Evolutionary conservation across 1,140 invertebrate genomes (phyloP), one percentile per base, ranked within the genome.

Genomic region (Coenobita brevimanus): DNA sequence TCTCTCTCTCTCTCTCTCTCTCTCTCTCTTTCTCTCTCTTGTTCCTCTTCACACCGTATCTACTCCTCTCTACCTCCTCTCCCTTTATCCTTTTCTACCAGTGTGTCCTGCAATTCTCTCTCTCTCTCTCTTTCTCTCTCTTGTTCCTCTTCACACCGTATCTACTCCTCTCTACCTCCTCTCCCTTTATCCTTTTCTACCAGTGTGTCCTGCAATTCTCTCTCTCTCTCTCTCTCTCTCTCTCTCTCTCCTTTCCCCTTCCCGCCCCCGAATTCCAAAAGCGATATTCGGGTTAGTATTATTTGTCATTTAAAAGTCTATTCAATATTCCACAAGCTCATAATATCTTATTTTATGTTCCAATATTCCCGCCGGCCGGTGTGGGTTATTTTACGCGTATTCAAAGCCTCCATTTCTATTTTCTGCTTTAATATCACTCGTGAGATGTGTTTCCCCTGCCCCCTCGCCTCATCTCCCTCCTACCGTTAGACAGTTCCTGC

Each of bases 251-350:
- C 79, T 64, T 27, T 41, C 24, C 41, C 57, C 38, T 46, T 36
- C 36, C 36, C 36, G 27, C 60, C 36, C 33, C 17, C 57, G 15
- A 36, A n/a, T n/a, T 43, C 79, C 36, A 36, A 82, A 80, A 80
- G 57, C 76, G 43, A 57, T 80, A 80, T 80, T 80, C 27, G 76
- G 76, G 76, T 57, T 54, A 33, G 76, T 80, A 80, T 80, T 80
- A 80, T 80, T 80, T 80, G 76, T 80, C 76, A 46, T 80, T 80
- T 80, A 60, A 57, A 80, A 80, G 76, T 33, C 46, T 80, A 57
- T 80, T 80, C 76, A 80, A 80, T 80, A 80, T 57, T 80, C 76
- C 76, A 80, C 54, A 60, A 60, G 46, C 24, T 57, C 76, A 80
- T 80, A 80, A 80, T 80, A 80, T 54, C 54, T 33, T 80, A 60